Percentiles rank a stretch among this genome's conserved stretches.
These are phyloP conservation scores for Chunga burmeisteri DNA, from an alignment of 2,113 vertebrate species.

Conservation along the genomic window DNA sequence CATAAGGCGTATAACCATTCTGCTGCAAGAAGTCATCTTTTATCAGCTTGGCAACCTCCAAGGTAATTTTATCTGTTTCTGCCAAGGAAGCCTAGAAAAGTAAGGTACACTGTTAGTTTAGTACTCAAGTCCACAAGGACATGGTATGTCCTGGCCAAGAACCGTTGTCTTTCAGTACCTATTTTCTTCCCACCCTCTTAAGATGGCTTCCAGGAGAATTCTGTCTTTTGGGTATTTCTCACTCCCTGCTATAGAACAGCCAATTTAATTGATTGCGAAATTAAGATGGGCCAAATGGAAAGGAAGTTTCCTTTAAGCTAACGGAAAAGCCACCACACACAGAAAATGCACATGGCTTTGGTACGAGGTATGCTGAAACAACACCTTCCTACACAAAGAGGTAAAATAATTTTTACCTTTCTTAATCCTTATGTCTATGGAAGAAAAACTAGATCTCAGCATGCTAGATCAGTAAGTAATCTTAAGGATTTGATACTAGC, in stretches of 20 bases:
- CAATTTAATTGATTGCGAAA: not conserved
- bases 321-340: not conserved
- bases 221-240: not conserved
- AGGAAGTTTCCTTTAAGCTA: not conserved
- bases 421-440: not conserved
- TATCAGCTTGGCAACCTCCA: slow-evolving; percentile 96
- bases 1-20: slow-evolving; percentile 95
- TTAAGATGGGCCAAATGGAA: not conserved
- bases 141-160: not conserved
- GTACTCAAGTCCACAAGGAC: not conserved
- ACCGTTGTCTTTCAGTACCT: not conserved
- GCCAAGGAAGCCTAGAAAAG: slow-evolving; percentile 89
- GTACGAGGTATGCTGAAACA: not conserved
- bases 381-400: not conserved
- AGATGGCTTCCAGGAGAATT: not conserved
- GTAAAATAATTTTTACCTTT: not conserved
- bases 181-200: not conserved
- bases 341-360: not conserved
- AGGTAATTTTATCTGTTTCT: slow-evolving; percentile 97
- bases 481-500: not conserved
- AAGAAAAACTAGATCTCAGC: not conserved
- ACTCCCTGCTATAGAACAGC: not conserved
- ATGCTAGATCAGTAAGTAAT: not conserved
- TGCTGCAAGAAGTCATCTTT: slow-evolving; percentile 99
- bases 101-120: not conserved